Conservation (phyloP, 2,113 vertebrate species). For the Camelus bactrianus region DNA sequence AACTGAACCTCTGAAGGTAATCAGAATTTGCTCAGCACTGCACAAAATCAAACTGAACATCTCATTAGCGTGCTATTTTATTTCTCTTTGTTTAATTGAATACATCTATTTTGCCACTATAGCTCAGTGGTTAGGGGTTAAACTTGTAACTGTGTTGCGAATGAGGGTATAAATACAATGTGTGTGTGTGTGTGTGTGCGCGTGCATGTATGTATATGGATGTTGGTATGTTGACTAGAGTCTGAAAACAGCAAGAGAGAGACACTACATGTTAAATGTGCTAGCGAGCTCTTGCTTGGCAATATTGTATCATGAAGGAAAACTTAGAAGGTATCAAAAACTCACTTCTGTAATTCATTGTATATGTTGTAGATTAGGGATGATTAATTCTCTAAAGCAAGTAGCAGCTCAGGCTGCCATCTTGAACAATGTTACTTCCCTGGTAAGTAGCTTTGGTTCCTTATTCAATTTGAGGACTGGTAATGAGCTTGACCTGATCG, state of each 20-base stretch:
- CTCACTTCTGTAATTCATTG: neutral
- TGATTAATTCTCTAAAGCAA: neutral
- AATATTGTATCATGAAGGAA: conserved; percentile 16
- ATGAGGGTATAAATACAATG: neutral
- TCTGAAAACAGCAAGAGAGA: conserved; percentile 43
- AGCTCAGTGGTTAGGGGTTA: neutral
- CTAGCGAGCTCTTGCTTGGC: neutral
- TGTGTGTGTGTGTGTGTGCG: neutral
- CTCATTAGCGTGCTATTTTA: neutral
- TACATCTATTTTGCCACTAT: neutral
- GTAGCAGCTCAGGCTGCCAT: neutral
- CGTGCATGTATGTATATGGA: neutral
- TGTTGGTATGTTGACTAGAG: neutral
- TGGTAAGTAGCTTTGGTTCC: neutral
- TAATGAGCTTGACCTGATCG: neutral
- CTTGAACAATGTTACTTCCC: neutral
- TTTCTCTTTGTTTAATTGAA: conserved; percentile 4
- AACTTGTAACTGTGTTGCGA: neutral
- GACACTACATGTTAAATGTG: neutral
- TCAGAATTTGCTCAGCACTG: neutral
- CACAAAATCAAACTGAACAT: neutral
- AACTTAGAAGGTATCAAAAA: conserved; percentile 8
- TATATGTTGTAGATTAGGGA: neutral
- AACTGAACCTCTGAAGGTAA: conserved; percentile 1
- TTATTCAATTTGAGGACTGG: neutral